phyloP scores from a whole-genome alignment of 2,797 vertebrate species.

The Lophius americanus region DNA sequence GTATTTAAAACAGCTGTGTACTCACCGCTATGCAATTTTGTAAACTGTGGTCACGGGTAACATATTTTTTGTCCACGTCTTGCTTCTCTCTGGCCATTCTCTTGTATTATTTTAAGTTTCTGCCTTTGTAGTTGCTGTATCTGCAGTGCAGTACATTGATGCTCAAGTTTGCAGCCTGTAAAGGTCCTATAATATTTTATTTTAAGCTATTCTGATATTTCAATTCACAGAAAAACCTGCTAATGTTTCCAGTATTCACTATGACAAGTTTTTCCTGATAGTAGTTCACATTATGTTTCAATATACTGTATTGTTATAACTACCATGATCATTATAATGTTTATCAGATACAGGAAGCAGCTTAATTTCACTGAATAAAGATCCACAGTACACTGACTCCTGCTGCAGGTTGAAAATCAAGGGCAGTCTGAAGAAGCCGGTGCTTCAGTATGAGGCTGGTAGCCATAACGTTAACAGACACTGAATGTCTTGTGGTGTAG shows the following conservation, averaged over 20 bases:
- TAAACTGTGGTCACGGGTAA: too few species aligned
- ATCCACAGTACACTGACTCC: constrained; percentile 34
- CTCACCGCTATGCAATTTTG: background rate
- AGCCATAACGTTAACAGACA: constrained; percentile 39
- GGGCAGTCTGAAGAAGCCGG: constrained; percentile 37
- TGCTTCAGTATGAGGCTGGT: constrained; percentile 50
- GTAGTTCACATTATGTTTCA: constrained; percentile 4
- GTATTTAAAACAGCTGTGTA: background rate
- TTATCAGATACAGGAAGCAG: constrained; percentile 23
- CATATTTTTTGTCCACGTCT: background rate
- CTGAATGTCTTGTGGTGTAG: constrained; percentile 20
- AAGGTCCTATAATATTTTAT: background rate
- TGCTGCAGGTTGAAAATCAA: constrained; percentile 45
- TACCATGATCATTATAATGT: background rate
- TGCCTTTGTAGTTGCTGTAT: background rate
- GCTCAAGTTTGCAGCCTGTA: background rate
- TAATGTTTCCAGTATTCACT: background rate
- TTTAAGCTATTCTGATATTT: background rate
- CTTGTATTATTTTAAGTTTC: background rate
- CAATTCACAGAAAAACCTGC: background rate
- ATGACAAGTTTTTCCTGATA: background rate
- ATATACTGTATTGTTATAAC: constrained; percentile 7
- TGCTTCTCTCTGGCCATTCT: background rate
- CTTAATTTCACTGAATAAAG: constrained; percentile 35
- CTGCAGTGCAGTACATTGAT: background rate